Evolutionary conservation across 23 tunicate genomes (phyloP).

Genomic region (Diplosoma virens): DNA sequence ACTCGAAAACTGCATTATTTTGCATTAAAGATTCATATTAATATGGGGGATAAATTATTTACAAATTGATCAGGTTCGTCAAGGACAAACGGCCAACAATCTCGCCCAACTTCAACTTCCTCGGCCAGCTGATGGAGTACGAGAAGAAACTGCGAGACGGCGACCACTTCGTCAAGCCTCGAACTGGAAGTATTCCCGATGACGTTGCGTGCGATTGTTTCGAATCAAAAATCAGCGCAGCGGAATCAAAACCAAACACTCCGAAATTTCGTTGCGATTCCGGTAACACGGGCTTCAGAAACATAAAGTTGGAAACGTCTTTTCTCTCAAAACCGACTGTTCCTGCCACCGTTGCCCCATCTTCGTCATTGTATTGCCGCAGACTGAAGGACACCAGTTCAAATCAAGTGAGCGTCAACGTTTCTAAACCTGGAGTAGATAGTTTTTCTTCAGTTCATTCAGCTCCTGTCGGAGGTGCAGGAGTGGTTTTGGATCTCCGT

Average conservation of each 20-base stretch:
- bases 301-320: background rate
- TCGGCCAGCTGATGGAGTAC: slow-evolving; percentile 90
- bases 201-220: background rate
- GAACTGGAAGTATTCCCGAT: slow-evolving; percentile 39
- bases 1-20: too few relatives aligned
- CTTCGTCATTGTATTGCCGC: slow-evolving; percentile 74
- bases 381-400: too few relatives aligned
- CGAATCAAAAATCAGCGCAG: background rate
- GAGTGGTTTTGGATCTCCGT: slow-evolving; percentile 73
- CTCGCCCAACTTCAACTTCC: slow-evolving; percentile 95
- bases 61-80: slow-evolving; percentile 56
- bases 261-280: background rate
- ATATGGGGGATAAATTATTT: too few relatives aligned
- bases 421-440: too few relatives aligned
- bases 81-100: slow-evolving; percentile 92
- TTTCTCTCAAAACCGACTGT: background rate
- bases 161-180: slow-evolving; percentile 48
- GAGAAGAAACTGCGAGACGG: slow-evolving; percentile 42
- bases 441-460: too few relatives aligned
- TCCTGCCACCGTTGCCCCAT: slow-evolving; percentile 13
- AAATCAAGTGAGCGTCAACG: too few relatives aligned
- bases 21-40: too few relatives aligned
- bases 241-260: background rate
- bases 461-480: slow-evolving; percentile 46
- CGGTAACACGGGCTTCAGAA: background rate